Base-by-base conservation (phyloP, 2,888 invertebrate species). In the Mesorhabditis sp. region DNA sequence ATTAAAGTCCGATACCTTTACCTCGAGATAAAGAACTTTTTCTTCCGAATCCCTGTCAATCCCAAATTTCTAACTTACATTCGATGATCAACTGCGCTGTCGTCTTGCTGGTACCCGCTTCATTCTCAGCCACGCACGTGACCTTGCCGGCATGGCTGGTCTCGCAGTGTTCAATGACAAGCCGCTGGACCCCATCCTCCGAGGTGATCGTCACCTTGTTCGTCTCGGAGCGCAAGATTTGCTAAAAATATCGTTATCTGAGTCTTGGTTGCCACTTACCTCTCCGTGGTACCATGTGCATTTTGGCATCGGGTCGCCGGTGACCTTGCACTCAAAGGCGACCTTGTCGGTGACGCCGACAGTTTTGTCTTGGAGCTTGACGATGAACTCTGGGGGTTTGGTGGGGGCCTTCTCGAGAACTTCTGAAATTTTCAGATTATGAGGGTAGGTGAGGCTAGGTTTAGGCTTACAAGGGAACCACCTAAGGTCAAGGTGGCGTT, bases 221-320 rank as follows among this genome's bases (percentile, higher is more conserved):
- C 43, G 13, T 44, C 2, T 10, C 15, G 2, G 10, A 45, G 7
- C 10, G 66, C 13, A 15, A 3, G 13, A 63, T 13, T 7, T 13
- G 28, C 10, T 7, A n/a, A 15, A 66, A 64, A 64, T 4, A 28
- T 13, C 4, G 2, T 3, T 13, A 65, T 4, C 66, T 4, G 13
- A 10, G 13, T 10, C 13, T 4, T 13, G 45, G 6, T 50, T 62
- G 45, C 13, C 67, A 73, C 78, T 74, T 45, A 78, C 76, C 15
- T 72, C 72, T 86, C 94, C 93, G 85, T 93, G 93, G 86, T 89
- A 91, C 92, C 91, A 83, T 50, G 72, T 73, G 68, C 81, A 74
- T 41, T 69, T 75, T 42, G 84, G 84, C 62, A 70, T 71, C 4
- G 84, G 84, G 62, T 74, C 75, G 62, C 83, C 84, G 15, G 67